Percentiles rank a stretch among this genome's conserved stretches.
phyloP scores from a whole-genome alignment of 2,888 invertebrate genomes.

The Aspidiotus rigidus region DNA sequence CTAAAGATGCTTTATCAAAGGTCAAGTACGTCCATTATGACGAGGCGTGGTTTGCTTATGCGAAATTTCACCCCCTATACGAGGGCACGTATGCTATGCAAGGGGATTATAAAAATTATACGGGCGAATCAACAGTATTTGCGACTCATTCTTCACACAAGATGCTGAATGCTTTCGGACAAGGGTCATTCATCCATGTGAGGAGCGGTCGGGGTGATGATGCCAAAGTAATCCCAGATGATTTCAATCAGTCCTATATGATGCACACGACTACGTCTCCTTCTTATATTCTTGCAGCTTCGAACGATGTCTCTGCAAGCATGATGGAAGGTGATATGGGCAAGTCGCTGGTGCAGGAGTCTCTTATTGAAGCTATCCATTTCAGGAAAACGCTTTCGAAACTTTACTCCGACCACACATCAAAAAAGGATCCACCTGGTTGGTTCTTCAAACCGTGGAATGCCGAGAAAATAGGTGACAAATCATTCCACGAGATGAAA shows the following conservation, averaged over 20 bases:
- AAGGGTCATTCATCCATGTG: not conserved
- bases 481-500: not conserved
- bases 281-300: not conserved
- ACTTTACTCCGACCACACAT: not conserved
- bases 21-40: not conserved
- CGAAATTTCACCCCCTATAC: not conserved
- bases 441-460: not conserved
- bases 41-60: not conserved
- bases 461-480: not conserved
- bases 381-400: not conserved
- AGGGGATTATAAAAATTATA: not conserved
- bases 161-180: not conserved
- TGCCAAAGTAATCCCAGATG: not conserved
- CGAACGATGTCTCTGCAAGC: not conserved
- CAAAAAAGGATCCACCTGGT: not conserved
- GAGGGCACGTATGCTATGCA: not conserved
- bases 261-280: not conserved
- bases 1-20: not conserved
- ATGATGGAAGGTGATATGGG: not conserved
- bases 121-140: not conserved
- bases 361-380: not conserved
- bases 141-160: not conserved
- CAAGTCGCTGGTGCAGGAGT: not conserved
- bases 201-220: not conserved
- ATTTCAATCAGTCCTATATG: not conserved